Percentiles rank a stretch among this genome's conserved stretches.
phyloP scores from a whole-genome alignment of 2,797 vertebrate genomes.

The Phalanger gymnotis region DNA sequence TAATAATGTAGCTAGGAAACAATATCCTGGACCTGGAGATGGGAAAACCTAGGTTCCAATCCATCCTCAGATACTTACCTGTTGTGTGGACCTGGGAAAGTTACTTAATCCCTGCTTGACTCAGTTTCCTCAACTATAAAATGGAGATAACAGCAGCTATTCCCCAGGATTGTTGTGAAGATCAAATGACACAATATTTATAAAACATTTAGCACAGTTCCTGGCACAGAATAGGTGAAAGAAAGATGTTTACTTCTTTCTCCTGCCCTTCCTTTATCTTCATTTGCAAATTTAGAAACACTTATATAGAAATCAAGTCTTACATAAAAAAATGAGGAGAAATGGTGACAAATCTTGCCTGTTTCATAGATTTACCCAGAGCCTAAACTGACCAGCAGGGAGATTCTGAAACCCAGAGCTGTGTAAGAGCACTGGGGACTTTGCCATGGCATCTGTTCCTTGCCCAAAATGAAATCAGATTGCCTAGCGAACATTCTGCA shows the following conservation, averaged over 20 bases:
- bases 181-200: no score
- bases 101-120: neutral
- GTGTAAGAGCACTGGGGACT: neutral
- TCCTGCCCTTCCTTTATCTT: neutral
- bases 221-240: neutral
- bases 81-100: neutral
- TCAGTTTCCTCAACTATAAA: neutral
- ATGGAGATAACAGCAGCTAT: neutral
- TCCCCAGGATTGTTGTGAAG: neutral
- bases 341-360: neutral
- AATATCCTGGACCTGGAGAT: neutral
- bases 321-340: neutral
- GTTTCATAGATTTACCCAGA: neutral
- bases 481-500: neutral
- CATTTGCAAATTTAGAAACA: neutral
- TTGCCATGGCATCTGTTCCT: constrained; percentile 32
- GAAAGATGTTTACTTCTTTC: neutral
- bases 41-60: neutral
- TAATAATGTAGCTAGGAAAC: neutral
- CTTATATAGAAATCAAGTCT: neutral
- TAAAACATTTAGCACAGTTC: no score
- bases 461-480: constrained; percentile 33
- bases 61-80: no score
- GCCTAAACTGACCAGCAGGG: neutral
- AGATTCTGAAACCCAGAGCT: neutral